These are phyloP conservation scores for Rostratula benghalensis DNA, from an alignment of 2,113 vertebrate genomes.

Conservation along the genomic window DNA sequence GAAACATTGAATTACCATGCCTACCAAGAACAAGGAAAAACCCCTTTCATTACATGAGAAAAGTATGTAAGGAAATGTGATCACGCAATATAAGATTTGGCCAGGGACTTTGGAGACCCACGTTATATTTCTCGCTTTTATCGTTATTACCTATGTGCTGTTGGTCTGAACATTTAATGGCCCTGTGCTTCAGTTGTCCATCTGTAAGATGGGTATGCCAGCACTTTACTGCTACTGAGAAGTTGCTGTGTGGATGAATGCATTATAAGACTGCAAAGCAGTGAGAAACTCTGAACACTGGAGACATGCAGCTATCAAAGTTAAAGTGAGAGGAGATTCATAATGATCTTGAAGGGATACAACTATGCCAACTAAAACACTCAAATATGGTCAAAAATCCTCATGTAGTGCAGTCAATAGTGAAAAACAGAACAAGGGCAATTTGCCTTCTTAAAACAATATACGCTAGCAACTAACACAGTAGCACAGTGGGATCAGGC, in stretches of 20 bases:
- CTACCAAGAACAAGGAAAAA: not conserved
- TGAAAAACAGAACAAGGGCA: not conserved
- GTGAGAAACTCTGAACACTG: not conserved
- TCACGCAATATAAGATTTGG: accelerated
- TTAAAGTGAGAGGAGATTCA: not conserved
- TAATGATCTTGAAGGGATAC: not conserved
- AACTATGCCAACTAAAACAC: not conserved
- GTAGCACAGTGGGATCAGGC: not conserved
- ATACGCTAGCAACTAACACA: not conserved
- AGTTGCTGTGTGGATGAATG: not conserved
- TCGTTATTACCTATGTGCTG: not conserved
- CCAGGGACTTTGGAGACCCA: not conserved
- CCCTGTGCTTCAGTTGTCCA: not conserved
- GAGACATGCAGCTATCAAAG: not conserved
- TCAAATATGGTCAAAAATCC: not conserved
- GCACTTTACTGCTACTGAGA: not conserved
- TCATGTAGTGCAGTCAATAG: not conserved
- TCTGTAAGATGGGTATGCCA: not conserved
- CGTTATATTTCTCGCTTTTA: not conserved
- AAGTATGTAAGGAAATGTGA: not conserved
- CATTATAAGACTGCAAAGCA: not conserved
- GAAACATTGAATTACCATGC: not conserved
- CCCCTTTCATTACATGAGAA: not conserved
- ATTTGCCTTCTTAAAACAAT: not conserved
- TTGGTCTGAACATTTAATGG: not conserved